Evolutionary conservation across 2,113 vertebrate genomes (phyloP), one percentile per base, ranked within the genome.

Genomic region (Diphyllodes magnificus): DNA sequence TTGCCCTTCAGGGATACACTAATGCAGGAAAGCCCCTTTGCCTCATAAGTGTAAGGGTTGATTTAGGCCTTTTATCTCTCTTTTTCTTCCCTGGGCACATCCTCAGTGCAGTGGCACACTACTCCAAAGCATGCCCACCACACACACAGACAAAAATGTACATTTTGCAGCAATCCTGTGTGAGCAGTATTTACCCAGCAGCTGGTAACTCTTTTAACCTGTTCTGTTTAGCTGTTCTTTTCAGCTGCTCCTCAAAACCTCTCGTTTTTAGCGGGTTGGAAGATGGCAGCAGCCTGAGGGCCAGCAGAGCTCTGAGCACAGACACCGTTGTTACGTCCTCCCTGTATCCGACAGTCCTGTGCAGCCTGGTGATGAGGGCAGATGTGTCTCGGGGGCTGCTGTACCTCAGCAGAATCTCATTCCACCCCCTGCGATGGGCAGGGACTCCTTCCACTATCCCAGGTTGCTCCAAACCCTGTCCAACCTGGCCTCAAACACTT

Each of bases 251-350:
- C n/a, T 64, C n/a, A 50, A 40, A 85, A 76, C 13, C n/a, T 28
- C 9, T 2, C 0, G 2, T 18, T 6, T 53, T 45, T 37, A 16
- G 27, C 4, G 24, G 27, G 6, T 0, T 33, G n/a, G 31, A 54
- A 66, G 56, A 47, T 1, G 33, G 42, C 50, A 40, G 82, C 39
- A 69, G 19, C 16, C 35, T n/a, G 27, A 35, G 25, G 42, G 21
- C 40, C 37, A 59, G 42, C 33, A 42, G 40, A 45, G 40, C 72
- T 83, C 82, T 59, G 33, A 51, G 60, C 8, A 47, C 13, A 40
- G 28, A 13, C 18, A 23, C 13, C 64, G 49, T 5, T 15, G 23
- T 45, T 69, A 13, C 11, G 44, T 11, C 16, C 13, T 57, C 35
- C 7, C 68, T 18, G 33, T 13, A 1, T 27, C 22, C 2, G 28